phyloP scores from a whole-genome alignment of 2,888 invertebrate species.

The Nymphalis urticae region DNA sequence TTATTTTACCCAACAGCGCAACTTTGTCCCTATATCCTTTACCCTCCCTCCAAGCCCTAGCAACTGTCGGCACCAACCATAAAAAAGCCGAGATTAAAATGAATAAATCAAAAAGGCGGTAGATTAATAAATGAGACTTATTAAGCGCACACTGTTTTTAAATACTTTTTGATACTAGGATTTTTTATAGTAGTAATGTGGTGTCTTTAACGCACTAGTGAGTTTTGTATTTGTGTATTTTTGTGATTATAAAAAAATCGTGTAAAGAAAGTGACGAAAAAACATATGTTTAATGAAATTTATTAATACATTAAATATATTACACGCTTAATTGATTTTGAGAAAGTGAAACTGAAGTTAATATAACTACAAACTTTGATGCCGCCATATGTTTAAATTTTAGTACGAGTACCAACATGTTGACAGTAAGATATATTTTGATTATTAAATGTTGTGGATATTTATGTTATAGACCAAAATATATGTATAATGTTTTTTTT shows the following conservation, averaged over 20 bases:
- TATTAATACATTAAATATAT: background rate
- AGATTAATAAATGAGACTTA: constrained; percentile 17
- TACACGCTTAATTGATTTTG: background rate
- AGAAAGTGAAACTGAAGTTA: background rate
- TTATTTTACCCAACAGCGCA: constrained; percentile 48
- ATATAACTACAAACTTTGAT: background rate
- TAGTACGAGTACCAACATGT: constrained; percentile 2
- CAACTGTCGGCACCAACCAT: constrained; percentile 35
- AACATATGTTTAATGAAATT: constrained; percentile 11
- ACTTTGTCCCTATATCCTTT: constrained; percentile 38
- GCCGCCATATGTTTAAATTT: constrained; percentile 5
- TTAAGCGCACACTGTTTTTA: constrained; percentile 17
- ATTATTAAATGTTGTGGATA: background rate
- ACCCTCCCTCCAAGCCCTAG: constrained; percentile 45
- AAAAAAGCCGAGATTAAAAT: constrained; percentile 27
- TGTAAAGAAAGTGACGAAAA: constrained; percentile 8
- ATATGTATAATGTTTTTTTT: background rate
- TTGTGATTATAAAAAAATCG: constrained; percentile 8
- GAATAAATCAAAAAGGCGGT: constrained; percentile 20
- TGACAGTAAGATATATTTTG: background rate
- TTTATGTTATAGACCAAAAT: too few relatives aligned
- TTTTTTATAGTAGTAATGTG: constrained; percentile 21
- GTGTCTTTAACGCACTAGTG: constrained; percentile 36
- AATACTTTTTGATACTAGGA: constrained; percentile 12
- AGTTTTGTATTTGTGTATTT: constrained; percentile 14